Evolutionary conservation across 2,888 invertebrate genomes (phyloP), one percentile per base, ranked within the genome.

Genomic region (Himalopsyche japonica): DNA sequence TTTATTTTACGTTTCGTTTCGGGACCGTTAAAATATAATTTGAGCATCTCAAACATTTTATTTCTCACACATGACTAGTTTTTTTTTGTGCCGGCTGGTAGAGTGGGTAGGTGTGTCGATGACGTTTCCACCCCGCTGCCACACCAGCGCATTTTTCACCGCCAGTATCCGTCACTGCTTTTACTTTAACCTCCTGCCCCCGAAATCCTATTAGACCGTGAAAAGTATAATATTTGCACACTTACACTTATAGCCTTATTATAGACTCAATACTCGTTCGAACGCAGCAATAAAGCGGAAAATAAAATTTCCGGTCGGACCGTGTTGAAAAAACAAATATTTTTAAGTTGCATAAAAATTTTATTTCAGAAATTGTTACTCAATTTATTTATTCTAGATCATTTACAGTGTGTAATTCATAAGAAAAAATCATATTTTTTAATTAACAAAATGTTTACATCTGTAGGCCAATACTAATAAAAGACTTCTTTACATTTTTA

Each of bases 131-230:
- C 83, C 76, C 81, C 76, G 77, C 64, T 81, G 85, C 78, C 79
- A 79, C 76, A 76, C 83, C 76, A 79, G 79, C 27, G 34, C 85
- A 83, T 85, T 85, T 85, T 85, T 85, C 85, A 85, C 79, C 84
- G 47, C 79, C 76, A 12, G 30, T 34, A 47, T 30, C 48, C 32
- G 79, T 82, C 82, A 79, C 79, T 18, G 24, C 80, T 24, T 57
- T 48, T 32, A 7, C 80, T 27, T 49, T n/a, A 4, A 15, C 47
- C 79, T 32, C 79, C 0, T 30, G 8, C 79, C 6, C 24, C 30
- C 24, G 3, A 24, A 70, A 27, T 12, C 70, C 30, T 70, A 70
- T 70, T 70, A 70, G 70, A 70, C 27, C 20, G 70, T 70, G 27
- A 70, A 70, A 70, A 70, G 70, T 12, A n/a, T n/a, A n/a, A n/a